These are phyloP conservation scores for Mactromeris polynyma DNA, from an alignment of 2,888 invertebrate species.

Conservation along the genomic window DNA sequence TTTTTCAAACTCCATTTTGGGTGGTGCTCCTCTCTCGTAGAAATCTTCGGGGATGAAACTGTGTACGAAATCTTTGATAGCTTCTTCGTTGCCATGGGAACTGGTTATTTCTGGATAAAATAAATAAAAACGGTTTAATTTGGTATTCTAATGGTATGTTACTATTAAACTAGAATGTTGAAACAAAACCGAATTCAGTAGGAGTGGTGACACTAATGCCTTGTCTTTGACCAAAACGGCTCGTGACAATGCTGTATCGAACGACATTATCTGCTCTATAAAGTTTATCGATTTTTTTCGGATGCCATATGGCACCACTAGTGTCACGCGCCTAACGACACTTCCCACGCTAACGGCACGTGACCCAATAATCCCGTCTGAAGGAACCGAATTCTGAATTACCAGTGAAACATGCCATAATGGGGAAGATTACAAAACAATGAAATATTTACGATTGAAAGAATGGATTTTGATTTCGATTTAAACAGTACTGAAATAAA, in stretches of 20 bases:
- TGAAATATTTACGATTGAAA: conserved; percentile 8
- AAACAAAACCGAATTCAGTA: too few relatives aligned
- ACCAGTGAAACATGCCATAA: conserved; percentile 20
- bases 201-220: too few relatives aligned
- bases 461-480: conserved; percentile 20
- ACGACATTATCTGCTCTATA: not conserved
- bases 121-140: not conserved
- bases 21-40: conserved; percentile 51
- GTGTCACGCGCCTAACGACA: conserved; percentile 45
- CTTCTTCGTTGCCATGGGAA: conserved; percentile 34
- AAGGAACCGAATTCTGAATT: not conserved
- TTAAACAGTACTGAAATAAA: not conserved
- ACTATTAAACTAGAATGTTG: not conserved
- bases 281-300: conserved; percentile 4
- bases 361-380: conserved; percentile 23
- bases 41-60: conserved; percentile 63
- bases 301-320: conserved; percentile 46
- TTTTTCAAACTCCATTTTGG: conserved; percentile 60
- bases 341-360: conserved; percentile 45
- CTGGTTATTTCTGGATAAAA: conserved; percentile 33
- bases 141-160: not conserved
- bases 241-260: not conserved
- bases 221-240: too few relatives aligned
- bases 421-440: conserved; percentile 16
- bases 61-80: conserved; percentile 60